These are phyloP conservation scores for Ranitomeya variabilis DNA, from an alignment of 2,113 vertebrate genomes.

Conservation along the genomic window DNA sequence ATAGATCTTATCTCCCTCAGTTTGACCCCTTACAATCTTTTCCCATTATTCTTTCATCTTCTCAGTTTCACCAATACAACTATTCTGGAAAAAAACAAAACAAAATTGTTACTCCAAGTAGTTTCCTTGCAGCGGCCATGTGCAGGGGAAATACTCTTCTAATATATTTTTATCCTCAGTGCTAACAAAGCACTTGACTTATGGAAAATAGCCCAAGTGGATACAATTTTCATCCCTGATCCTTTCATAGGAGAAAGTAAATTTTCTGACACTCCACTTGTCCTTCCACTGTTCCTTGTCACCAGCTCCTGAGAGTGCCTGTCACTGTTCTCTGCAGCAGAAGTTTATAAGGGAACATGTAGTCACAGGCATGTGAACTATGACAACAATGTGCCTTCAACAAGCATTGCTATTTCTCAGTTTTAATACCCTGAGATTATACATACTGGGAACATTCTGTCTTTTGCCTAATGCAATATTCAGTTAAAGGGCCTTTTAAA, in stretches of 20 bases:
- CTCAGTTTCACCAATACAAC: not conserved
- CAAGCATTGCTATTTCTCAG: not conserved
- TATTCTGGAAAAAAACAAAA: not conserved
- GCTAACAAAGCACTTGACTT: not conserved
- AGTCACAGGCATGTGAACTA: slow-evolving; percentile 27
- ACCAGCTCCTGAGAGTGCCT: slow-evolving; percentile 10
- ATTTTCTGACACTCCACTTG: slow-evolving; percentile 10
- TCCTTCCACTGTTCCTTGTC: slow-evolving; percentile 14
- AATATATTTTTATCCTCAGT: not conserved
- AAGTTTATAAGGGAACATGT: slow-evolving; percentile 5
- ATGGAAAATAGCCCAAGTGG: not conserved
- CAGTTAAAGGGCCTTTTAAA: not conserved
- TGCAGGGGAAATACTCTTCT: not conserved
- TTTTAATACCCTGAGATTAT: slow-evolving; percentile 2
- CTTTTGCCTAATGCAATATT: not conserved
- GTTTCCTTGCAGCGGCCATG: not conserved
- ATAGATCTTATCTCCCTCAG: too few species aligned
- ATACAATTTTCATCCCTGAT: not conserved
- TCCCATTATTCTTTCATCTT: not conserved
- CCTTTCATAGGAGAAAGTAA: not conserved
- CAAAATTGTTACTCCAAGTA: not conserved
- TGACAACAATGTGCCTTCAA: slow-evolving; percentile 41
- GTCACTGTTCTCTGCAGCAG: not conserved
- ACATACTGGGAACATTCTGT: not conserved
- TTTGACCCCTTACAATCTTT: too few species aligned